phyloP scores from a whole-genome alignment of 2,888 invertebrate species.

The Heliconius cydno region DNA sequence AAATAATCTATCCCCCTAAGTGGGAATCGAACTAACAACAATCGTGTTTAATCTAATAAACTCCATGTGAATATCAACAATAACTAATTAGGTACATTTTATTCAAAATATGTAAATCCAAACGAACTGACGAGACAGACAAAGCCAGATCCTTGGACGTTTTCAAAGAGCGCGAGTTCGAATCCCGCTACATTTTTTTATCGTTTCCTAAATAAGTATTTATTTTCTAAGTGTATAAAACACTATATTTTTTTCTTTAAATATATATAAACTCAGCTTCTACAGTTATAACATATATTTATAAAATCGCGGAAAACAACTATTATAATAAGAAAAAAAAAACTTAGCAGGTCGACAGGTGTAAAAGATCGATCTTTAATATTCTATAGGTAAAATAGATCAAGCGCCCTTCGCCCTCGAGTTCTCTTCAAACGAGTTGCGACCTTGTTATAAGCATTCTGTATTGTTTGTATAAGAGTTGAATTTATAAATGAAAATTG shows the following conservation, averaged over 20 bases:
- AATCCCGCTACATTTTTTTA: too few species aligned
- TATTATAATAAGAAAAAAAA: background rate
- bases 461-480: conserved; percentile 23
- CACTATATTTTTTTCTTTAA: too few species aligned
- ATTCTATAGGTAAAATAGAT: conserved; percentile 42
- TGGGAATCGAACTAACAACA: background rate
- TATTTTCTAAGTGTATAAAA: too few species aligned
- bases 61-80: background rate
- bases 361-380: conserved; percentile 35
- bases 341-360: background rate
- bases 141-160: too few species aligned
- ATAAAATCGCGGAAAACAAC: background rate
- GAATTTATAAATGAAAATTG: conserved; percentile 29
- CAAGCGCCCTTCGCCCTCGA: conserved; percentile 42
- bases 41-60: background rate
- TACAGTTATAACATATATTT: background rate
- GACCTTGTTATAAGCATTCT: conserved; percentile 39
- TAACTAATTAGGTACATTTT: background rate
- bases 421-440: conserved; percentile 36
- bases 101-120: too few species aligned
- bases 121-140: too few species aligned
- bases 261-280: background rate
- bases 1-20: background rate
- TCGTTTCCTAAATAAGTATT: too few species aligned
- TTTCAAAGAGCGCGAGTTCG: too few species aligned